These are phyloP conservation scores for Plagodis dolabraria DNA, from an alignment of 2,888 invertebrate species.

Conservation along the genomic window DNA sequence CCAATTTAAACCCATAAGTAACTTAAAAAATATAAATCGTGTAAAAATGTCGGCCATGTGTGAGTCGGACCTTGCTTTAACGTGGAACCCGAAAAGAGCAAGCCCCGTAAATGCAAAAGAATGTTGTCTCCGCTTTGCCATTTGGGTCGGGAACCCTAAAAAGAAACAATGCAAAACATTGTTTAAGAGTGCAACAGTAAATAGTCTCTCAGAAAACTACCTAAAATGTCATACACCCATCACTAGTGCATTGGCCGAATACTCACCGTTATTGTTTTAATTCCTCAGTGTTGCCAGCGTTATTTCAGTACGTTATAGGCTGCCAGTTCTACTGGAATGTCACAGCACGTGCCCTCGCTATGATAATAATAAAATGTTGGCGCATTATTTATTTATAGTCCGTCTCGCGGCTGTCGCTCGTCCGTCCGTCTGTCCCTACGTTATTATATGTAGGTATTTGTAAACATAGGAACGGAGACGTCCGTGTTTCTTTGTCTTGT, in stretches of 20 bases:
- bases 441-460: slow-evolving; percentile 23
- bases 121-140: no score
- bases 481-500: slow-evolving; percentile 35
- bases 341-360: slow-evolving; percentile 79
- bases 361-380: slow-evolving; percentile 85
- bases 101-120: no score
- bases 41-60: no score
- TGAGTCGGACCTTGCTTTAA: no score
- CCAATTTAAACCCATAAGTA: no score
- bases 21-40: no score
- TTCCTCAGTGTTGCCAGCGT: slow-evolving; percentile 47
- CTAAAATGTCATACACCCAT: slow-evolving; percentile 18
- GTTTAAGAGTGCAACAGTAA: background rate
- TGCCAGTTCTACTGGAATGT: slow-evolving; percentile 63
- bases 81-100: no score
- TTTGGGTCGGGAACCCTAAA: background rate
- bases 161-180: background rate
- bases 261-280: slow-evolving; percentile 36
- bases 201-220: background rate
- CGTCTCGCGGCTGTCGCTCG: slow-evolving; percentile 82
- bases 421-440: slow-evolving; percentile 70
- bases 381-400: slow-evolving; percentile 84
- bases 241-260: slow-evolving; percentile 12
- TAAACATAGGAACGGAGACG: slow-evolving; percentile 16
- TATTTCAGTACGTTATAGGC: slow-evolving; percentile 59